A percentile compares a stretch with the other conserved stretches of the same genome.
These are phyloP conservation scores for Cyprinodon brontotheroides DNA, from an alignment of 2,113 vertebrate genomes.

Conservation along the genomic window DNA sequence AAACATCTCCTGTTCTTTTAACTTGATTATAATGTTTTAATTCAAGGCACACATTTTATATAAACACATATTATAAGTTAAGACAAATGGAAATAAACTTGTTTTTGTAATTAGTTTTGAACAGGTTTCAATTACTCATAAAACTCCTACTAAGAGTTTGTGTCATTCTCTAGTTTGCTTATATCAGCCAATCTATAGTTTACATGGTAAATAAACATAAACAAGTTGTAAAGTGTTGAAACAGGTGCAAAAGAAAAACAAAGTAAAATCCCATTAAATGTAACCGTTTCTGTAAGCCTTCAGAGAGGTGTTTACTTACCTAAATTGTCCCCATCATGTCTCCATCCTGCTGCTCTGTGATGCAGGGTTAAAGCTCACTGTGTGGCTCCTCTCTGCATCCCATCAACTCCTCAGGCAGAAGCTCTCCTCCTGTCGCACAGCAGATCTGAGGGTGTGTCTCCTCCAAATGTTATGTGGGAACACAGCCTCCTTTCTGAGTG, in stretches of 20 bases:
- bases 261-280: accelerated
- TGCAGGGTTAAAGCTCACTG: constrained; percentile 19
- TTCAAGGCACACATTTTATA: neutral
- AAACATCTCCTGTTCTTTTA: neutral
- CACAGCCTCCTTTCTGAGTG: constrained; percentile 33
- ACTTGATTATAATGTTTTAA: neutral
- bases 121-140: neutral
- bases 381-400: constrained; percentile 42
- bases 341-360: constrained; percentile 19
- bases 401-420: constrained; percentile 21
- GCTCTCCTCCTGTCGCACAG: constrained; percentile 30
- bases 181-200: neutral
- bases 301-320: constrained; percentile 44
- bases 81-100: neutral
- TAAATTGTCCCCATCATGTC: constrained; percentile 1
- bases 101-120: too few species aligned
- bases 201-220: neutral
- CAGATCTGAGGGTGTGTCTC: constrained; percentile 53
- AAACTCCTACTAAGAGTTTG: neutral
- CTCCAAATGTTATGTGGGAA: constrained; percentile 54
- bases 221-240: neutral
- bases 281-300: neutral
- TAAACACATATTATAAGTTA: neutral
- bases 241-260: neutral
- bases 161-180: too few species aligned